These are phyloP conservation scores for Chinchilla lanigera DNA, from an alignment of 2,113 vertebrate genomes.

Conservation along the genomic window DNA sequence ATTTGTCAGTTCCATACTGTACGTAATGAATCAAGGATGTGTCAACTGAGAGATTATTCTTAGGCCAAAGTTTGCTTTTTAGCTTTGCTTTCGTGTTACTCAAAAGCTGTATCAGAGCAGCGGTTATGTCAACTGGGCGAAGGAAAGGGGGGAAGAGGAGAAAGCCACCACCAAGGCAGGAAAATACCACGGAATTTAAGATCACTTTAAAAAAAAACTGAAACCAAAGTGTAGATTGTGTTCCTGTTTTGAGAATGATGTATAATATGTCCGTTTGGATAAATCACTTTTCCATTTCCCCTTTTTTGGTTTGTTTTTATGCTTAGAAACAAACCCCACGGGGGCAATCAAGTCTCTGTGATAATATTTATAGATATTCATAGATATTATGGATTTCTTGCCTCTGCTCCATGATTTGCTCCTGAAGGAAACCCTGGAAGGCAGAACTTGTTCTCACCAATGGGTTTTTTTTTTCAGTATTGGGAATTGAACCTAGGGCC, in stretches of 20 bases:
- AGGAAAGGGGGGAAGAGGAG: background rate
- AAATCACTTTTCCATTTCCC: background rate
- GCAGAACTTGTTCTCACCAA: background rate
- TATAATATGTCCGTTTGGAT: background rate
- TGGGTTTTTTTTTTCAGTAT: background rate
- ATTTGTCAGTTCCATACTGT: background rate
- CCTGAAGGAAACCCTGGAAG: background rate
- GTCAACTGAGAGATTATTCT: constrained; percentile 17
- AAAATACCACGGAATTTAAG: constrained; percentile 43
- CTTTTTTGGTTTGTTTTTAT: constrained; percentile 47
- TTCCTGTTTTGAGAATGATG: constrained; percentile 12
- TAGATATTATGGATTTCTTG: constrained; percentile 9
- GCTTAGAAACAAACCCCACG: background rate
- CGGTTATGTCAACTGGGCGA: background rate
- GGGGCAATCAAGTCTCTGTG: background rate
- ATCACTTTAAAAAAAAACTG: constrained; percentile 18
- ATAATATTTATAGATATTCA: background rate
- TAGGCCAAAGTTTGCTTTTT: constrained; percentile 43
- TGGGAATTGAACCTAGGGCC: background rate
- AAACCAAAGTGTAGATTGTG: constrained; percentile 1
- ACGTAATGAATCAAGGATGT: background rate
- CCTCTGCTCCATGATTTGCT: background rate
- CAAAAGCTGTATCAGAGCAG: background rate
- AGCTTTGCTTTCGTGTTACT: constrained; percentile 18
- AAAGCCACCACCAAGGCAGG: background rate